phyloP scores from a whole-genome alignment of 1,140 invertebrate genomes.

The Brevipalpus yothersi region DNA sequence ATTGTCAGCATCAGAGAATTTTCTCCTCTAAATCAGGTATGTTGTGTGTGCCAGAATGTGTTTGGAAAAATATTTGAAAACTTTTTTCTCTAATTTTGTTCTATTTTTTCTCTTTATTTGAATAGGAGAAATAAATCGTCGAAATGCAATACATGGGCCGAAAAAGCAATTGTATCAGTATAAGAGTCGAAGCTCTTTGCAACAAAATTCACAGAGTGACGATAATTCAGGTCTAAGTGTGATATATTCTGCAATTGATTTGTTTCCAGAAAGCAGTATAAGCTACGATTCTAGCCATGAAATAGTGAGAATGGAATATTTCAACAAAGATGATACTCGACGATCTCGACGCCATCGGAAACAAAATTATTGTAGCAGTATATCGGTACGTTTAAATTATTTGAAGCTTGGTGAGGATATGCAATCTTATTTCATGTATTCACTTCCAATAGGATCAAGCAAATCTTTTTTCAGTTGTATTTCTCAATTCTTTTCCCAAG shows the following conservation, averaged over 20 bases:
- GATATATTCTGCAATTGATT: neutral
- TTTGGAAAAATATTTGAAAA: neutral
- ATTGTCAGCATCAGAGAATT: neutral
- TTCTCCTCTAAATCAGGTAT: neutral
- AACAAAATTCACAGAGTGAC: neutral
- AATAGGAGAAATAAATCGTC: neutral
- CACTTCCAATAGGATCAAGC: neutral
- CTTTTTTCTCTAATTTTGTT: too few relatives aligned
- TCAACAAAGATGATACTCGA: neutral
- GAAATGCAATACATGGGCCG: too few relatives aligned
- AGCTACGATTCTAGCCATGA: neutral
- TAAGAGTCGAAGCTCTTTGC: neutral
- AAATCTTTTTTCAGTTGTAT: too few relatives aligned
- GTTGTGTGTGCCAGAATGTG: too few relatives aligned
- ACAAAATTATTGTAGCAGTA: too few relatives aligned
- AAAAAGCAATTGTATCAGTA: neutral
- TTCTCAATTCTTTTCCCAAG: too few relatives aligned
- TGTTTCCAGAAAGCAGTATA: neutral
- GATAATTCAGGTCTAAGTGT: neutral
- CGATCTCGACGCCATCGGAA: too few relatives aligned
- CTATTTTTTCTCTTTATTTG: neutral
- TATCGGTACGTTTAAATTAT: neutral
- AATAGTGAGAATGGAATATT: neutral
- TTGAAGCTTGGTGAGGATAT: neutral
- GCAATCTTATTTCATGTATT: neutral